Evolutionary conservation across 2,888 invertebrate species (phyloP).

Genomic region (Drosophila borborema): DNA sequence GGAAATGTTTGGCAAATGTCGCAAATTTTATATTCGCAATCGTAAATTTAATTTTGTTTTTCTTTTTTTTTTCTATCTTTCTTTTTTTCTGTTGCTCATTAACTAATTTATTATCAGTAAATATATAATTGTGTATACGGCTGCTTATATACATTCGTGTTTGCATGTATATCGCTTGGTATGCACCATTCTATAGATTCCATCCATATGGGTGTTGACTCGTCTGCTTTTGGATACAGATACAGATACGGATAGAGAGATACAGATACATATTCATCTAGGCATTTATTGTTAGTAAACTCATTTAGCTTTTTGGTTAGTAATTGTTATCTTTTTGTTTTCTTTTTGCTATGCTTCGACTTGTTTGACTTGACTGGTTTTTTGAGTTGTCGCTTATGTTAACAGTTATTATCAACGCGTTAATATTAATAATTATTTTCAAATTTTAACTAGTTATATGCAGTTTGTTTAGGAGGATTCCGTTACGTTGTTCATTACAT

Average conservation of each 20-base stretch:
- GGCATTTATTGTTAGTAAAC: conserved; percentile 67
- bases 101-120: conserved; percentile 75
- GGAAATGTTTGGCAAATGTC: conserved; percentile 52
- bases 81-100: conserved; percentile 37
- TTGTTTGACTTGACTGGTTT: conserved; percentile 73
- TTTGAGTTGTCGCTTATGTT: conserved; percentile 48
- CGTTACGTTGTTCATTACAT: conserved; percentile 67
- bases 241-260: conserved; percentile 38
- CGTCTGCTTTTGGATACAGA: conserved; percentile 44
- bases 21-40: conserved; percentile 47
- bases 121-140: conserved; percentile 61
- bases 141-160: conserved; percentile 59
- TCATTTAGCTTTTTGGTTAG: conserved; percentile 52
- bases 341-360: conserved; percentile 70
- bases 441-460: conserved; percentile 67
- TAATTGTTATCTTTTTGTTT: conserved; percentile 35
- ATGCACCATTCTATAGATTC: conserved; percentile 59
- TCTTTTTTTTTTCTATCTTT: conserved; percentile 18
- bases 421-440: conserved; percentile 58
- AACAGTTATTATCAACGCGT: conserved; percentile 73
- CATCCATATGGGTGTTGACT: conserved; percentile 72
- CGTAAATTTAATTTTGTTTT: conserved; percentile 40
- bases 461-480: conserved; percentile 73
- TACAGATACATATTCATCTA: conserved; percentile 45
- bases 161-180: conserved; percentile 64